phyloP scores from a whole-genome alignment of 92 coral and sea anemone genomes.

The Palythoa grandis region DNA sequence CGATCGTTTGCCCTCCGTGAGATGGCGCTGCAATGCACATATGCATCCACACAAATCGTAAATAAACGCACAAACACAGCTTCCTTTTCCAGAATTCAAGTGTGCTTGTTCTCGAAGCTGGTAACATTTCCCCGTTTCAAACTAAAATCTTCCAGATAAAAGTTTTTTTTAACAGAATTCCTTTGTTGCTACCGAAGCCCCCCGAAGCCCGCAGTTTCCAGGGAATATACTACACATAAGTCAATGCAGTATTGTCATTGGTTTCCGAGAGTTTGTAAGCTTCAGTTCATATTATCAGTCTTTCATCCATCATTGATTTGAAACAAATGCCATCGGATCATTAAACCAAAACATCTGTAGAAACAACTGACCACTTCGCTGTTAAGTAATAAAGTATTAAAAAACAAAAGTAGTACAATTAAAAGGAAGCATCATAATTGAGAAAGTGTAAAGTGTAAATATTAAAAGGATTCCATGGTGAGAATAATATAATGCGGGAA shows the following conservation, averaged over 20 bases:
- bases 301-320: too few species aligned
- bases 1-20: slow-evolving; percentile 47
- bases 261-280: neutral
- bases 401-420: neutral
- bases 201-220: slow-evolving; percentile 21
- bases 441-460: neutral
- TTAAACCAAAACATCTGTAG: neutral
- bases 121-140: neutral
- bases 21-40: slow-evolving; percentile 44
- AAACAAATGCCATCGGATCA: neutral
- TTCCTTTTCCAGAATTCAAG: slow-evolving; percentile 7
- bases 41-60: neutral
- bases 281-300: too few species aligned
- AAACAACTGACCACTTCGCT: neutral
- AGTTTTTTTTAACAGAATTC: slow-evolving; percentile 38
- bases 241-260: neutral
- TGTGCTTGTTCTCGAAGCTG: neutral
- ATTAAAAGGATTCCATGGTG: neutral
- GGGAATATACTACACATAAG: neutral
- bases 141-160: neutral
- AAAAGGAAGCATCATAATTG: neutral
- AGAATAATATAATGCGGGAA: slow-evolving; percentile 3
- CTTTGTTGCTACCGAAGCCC: slow-evolving; percentile 69
- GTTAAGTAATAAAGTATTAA: neutral
- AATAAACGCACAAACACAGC: slow-evolving; percentile 6